Percentiles rank a stretch among this genome's conserved stretches.
phyloP scores from a whole-genome alignment of 2,888 invertebrate species.

The Agrochola lota region DNA sequence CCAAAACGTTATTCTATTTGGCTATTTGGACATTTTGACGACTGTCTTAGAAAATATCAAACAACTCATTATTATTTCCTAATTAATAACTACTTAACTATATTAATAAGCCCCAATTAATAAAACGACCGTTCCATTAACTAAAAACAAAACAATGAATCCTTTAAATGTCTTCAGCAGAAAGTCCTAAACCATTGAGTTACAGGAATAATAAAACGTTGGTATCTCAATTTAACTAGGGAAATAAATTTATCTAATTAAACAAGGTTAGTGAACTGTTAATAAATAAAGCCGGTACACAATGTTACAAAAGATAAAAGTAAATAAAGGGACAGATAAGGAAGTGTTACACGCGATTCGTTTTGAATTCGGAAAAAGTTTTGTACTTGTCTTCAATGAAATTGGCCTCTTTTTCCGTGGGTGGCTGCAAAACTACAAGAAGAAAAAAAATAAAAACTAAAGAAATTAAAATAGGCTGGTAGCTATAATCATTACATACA shows the following conservation, averaged over 20 bases:
- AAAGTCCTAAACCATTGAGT: constrained; percentile 13
- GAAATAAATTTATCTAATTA: constrained; percentile 74
- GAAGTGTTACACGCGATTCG: constrained; percentile 45
- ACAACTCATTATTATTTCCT: not conserved
- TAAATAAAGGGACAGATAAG: constrained; percentile 60
- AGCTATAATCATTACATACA: not conserved
- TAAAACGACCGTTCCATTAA: not conserved
- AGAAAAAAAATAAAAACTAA: not conserved
- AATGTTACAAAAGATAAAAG: constrained; percentile 67
- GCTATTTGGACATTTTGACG: too few species aligned
- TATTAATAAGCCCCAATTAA: constrained; percentile 12
- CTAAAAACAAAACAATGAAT: constrained; percentile 26
- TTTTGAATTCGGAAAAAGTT: constrained; percentile 42
- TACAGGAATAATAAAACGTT: constrained; percentile 44
- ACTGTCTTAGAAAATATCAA: not conserved
- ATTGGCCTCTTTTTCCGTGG: not conserved
- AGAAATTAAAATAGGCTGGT: not conserved
- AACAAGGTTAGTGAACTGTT: constrained; percentile 75
- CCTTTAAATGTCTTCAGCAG: constrained; percentile 4
- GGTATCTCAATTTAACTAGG: constrained; percentile 65
- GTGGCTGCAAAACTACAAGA: not conserved
- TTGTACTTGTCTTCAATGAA: not conserved
- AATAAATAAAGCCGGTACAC: constrained; percentile 71
- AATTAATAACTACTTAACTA: not conserved
- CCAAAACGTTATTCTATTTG: not conserved